Evolutionary conservation across 2,888 invertebrate species (phyloP).

Genomic region (Agrochola lychnidis): DNA sequence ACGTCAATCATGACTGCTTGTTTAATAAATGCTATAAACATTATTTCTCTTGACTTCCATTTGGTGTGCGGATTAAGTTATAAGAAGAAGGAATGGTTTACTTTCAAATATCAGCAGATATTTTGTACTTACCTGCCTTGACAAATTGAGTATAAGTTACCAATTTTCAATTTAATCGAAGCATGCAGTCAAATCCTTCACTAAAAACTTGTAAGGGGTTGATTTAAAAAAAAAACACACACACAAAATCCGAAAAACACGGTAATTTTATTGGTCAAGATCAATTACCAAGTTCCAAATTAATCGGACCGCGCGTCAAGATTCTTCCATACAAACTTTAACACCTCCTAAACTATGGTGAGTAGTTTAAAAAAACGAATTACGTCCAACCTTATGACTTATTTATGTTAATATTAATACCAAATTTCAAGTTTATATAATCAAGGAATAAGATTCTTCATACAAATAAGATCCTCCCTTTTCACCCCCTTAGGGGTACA

Average conservation of each 20-base stretch:
- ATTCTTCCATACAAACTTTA: neutral
- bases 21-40: constrained; percentile 84
- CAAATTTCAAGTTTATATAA: neutral
- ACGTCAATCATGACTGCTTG: constrained; percentile 83
- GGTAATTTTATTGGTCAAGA: too few relatives aligned
- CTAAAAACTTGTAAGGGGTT: neutral
- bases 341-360: too few relatives aligned
- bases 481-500: neutral
- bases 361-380: too few relatives aligned
- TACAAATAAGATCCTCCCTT: neutral
- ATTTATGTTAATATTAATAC: neutral
- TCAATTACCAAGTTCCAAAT: neutral
- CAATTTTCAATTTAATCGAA: neutral
- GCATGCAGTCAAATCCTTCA: neutral
- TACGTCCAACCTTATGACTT: neutral
- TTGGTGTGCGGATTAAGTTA: constrained; percentile 62
- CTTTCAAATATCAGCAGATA: neutral
- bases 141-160: neutral
- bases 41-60: constrained; percentile 77
- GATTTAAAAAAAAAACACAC: neutral
- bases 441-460: neutral
- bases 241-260: too few relatives aligned
- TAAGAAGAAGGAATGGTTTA: constrained; percentile 24
- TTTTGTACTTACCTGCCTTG: neutral
- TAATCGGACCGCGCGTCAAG: neutral